phyloP scores from a whole-genome alignment of 2,113 vertebrate genomes.

The Hystrix brachyura region DNA sequence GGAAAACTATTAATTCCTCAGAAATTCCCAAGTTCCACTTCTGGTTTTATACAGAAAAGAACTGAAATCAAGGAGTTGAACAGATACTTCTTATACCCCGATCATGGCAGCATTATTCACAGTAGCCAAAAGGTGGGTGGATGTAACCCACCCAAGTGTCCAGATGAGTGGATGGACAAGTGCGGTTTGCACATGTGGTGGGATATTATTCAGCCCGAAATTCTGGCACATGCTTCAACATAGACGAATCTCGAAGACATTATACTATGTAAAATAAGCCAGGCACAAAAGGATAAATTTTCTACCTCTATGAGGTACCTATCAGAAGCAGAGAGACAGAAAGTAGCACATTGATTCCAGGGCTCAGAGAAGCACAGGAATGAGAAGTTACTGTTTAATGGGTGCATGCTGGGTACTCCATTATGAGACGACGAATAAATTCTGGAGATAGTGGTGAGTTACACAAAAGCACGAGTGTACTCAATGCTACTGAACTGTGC shows the following conservation, averaged over 20 bases:
- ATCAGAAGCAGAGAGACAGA: neutral
- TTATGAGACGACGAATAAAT: neutral
- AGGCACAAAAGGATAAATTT: neutral
- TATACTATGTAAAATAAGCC: no score
- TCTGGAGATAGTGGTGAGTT: neutral
- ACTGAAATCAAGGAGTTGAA: neutral
- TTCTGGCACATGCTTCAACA: neutral
- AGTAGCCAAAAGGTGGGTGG: neutral
- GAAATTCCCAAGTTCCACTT: neutral
- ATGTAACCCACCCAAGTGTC: neutral
- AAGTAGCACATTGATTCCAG: neutral
- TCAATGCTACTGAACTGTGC: neutral
- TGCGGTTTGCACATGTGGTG: neutral
- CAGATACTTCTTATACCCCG: neutral
- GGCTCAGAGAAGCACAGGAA: accelerated
- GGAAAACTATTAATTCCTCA: neutral
- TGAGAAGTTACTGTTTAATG: neutral
- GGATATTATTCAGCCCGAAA: neutral
- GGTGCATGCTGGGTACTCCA: neutral
- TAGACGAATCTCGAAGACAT: no score
- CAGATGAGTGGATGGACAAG: neutral
- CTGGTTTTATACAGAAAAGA: neutral
- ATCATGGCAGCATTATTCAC: neutral
- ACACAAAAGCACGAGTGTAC: no score
- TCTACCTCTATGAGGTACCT: neutral